phyloP scores from a whole-genome alignment of 2,888 invertebrate genomes.

The Atrina japonica region DNA sequence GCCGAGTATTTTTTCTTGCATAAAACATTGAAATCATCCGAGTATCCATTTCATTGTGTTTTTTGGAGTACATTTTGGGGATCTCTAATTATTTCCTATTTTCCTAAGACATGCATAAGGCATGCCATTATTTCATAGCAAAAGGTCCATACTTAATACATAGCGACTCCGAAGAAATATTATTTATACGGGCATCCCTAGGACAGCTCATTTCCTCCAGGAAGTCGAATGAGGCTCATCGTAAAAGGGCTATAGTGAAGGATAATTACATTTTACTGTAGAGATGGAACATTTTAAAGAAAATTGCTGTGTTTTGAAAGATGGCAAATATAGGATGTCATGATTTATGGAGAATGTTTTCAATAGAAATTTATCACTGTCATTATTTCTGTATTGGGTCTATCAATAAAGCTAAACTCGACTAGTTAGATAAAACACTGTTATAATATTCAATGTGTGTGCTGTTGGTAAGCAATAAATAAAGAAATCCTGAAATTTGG shows the following conservation, averaged over 20 bases:
- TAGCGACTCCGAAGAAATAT: constrained; percentile 33
- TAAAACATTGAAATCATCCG: constrained; percentile 44
- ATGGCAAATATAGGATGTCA: constrained; percentile 25
- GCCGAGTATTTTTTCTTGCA: constrained; percentile 46
- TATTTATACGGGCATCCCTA: constrained; percentile 41
- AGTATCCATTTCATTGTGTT: constrained; percentile 34
- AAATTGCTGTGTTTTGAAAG: constrained; percentile 20
- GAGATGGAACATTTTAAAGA: constrained; percentile 16
- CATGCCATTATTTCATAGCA: constrained; percentile 39
- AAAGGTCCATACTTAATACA: constrained; percentile 30
- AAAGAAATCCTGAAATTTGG: too few species aligned
- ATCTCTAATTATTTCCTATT: constrained; percentile 48
- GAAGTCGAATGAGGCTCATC: constrained; percentile 33
- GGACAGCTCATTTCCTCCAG: constrained; percentile 47
- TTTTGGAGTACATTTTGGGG: constrained; percentile 21
- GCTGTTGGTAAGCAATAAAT: too few species aligned
- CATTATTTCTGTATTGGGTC: not conserved
- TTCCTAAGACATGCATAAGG: constrained; percentile 27
- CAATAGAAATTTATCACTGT: constrained; percentile 19
- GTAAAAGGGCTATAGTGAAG: constrained; percentile 22
- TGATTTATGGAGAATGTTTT: constrained; percentile 14
- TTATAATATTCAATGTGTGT: too few species aligned
- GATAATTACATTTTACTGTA: constrained; percentile 33
- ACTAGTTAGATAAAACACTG: too few species aligned
- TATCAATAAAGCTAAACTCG: too few species aligned